These are phyloP conservation scores for Pituophis catenifer DNA, from an alignment of 2,113 vertebrate species.

Conservation along the genomic window DNA sequence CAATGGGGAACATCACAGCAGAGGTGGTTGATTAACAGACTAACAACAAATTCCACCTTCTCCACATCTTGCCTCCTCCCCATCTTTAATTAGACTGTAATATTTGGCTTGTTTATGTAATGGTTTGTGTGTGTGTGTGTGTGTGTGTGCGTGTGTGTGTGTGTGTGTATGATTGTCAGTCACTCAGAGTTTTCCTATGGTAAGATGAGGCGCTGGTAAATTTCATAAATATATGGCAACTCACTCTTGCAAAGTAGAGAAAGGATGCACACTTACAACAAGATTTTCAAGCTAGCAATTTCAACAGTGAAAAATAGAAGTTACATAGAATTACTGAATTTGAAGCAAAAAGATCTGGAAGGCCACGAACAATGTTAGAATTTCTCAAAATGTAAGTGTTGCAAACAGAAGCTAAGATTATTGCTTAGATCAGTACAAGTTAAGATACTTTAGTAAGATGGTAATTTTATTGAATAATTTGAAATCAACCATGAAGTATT, in stretches of 20 bases:
- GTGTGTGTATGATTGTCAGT: neutral
- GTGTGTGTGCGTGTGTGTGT: too few relatives aligned
- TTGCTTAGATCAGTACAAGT: neutral
- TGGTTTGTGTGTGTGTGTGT: neutral
- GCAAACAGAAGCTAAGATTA: neutral
- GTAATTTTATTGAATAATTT: neutral
- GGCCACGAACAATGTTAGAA: neutral
- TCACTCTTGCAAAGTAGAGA: neutral
- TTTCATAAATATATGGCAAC: neutral
- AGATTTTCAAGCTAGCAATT: neutral
- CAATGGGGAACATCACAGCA: neutral
- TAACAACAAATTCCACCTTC: neutral
- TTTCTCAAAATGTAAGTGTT: neutral
- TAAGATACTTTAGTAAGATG: neutral
- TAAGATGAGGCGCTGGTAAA: neutral
- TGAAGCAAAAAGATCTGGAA: neutral
- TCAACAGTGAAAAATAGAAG: neutral
- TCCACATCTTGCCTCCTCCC: neutral
- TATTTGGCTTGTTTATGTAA: neutral
- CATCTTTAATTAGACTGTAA: neutral
- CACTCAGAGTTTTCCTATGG: neutral
- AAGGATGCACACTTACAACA: neutral
- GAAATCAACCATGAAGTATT: neutral
- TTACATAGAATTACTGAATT: neutral
- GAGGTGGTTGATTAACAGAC: neutral